Base-by-base conservation (phyloP, 1,140 invertebrate species). In the Lysiphlebus fabarum region DNA sequence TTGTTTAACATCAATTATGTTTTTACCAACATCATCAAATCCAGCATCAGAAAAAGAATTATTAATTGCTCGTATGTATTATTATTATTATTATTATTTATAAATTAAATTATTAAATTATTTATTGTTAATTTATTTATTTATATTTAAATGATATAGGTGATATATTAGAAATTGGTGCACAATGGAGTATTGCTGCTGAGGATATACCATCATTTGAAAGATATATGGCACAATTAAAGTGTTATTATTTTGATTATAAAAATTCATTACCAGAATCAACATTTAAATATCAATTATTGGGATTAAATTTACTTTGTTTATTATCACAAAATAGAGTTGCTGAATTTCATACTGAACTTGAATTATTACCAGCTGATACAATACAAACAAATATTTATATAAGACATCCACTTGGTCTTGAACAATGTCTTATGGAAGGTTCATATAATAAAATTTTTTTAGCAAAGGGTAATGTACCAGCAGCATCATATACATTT, bases 341-440 rank as follows among this genome's bases (percentile, higher is more conserved):
- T 0, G 96, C 96, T 2, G 97, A 99, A 76, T 99, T 99, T 79
- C 97, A 99, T 72, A 99, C 96, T 7, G 96, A 99, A 78, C 77
- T 99, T 55, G 98, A 99, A 75, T 80, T 96, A 14, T 81, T 99
- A n/a, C 91, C 95, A 5, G 87, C 91, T 38, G 92, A 96, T 76
- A 89, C 93, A 53, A 90, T 99, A 67, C 90, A 96, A 73, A 87
- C 86, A 38, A 97, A 99, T 74, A 87, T 94, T 53, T 99, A 97
- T 76, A 96, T 99, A 40, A 86, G 88, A 63, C 95, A 98, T 76
- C 95, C 97, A 0, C 83, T 99, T 1, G 93, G 92, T 38, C 83
- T 99, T 64, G 97, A 99, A 71, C 97, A 99, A 72, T 98, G 96
- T 80, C 83, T 99, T 44, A 99, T 99, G 96, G 98, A 99, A 80